Conservation (phyloP, 2,113 vertebrate species). For the Pedetes capensis region DNA sequence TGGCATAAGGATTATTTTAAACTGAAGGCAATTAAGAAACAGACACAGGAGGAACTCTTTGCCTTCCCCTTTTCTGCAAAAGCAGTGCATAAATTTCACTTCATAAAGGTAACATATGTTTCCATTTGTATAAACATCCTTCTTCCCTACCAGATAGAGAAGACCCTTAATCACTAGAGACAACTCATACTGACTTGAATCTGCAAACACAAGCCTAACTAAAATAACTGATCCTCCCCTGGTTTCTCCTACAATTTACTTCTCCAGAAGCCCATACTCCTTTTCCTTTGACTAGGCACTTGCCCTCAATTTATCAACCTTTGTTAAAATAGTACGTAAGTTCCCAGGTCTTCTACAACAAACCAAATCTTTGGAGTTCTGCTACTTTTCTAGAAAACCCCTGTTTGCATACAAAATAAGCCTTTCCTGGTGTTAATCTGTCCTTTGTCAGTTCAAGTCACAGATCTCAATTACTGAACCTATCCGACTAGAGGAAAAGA, state of each 20-base stretch:
- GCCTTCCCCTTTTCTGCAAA: neutral
- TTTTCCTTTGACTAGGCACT: neutral
- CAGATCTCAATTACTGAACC: too few relatives aligned
- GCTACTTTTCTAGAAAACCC: neutral
- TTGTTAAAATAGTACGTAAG: too few relatives aligned
- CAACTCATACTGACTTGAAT: neutral
- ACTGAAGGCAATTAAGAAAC: neutral
- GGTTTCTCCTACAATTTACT: neutral
- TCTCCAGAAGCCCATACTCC: neutral
- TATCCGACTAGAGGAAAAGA: too few relatives aligned
- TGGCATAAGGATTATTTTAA: neutral
- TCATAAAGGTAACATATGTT: neutral
- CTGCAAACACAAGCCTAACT: neutral
- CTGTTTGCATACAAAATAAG: neutral
- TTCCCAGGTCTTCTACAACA: neutral
- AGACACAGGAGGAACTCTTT: neutral
- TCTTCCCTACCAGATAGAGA: neutral
- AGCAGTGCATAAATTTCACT: neutral
- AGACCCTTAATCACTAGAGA: neutral
- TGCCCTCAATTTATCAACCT: neutral
- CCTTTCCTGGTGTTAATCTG: too few relatives aligned
- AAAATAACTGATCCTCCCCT: neutral
- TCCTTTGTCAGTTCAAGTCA: too few relatives aligned
- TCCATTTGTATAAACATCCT: neutral
- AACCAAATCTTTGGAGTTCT: neutral